These are phyloP conservation scores for Myrmecophaga tridactyla DNA, from an alignment of 2,113 vertebrate species.

Conservation along the genomic window DNA sequence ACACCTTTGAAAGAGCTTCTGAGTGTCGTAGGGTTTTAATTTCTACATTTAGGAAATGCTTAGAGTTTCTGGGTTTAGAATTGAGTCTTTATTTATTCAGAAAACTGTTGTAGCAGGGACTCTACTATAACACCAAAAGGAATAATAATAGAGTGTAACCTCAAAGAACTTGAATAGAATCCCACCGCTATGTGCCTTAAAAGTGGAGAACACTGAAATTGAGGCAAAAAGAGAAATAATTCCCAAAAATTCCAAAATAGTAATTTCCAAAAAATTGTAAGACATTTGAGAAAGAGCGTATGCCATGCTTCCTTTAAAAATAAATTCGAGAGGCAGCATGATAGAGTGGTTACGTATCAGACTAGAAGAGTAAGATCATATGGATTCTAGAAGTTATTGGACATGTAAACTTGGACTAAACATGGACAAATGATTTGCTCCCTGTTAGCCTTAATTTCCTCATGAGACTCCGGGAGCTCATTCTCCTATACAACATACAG, in stretches of 20 bases:
- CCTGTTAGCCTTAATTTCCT: neutral
- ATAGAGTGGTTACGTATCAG: neutral
- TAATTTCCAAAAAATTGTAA: neutral
- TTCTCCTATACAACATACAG: neutral
- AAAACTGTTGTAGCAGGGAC: neutral
- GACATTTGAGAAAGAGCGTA: neutral
- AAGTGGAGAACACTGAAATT: conserved; percentile 14
- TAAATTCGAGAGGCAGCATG: neutral
- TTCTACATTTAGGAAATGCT: neutral
- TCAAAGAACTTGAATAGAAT: neutral
- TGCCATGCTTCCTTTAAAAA: neutral
- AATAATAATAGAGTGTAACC: neutral
- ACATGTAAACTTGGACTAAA: neutral
- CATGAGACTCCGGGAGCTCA: too few species aligned
- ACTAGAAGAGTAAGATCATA: neutral
- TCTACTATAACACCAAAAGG: neutral
- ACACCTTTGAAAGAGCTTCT: neutral
- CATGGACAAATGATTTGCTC: neutral
- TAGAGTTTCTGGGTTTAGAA: neutral
- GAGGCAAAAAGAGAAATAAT: neutral
- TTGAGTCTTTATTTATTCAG: neutral
- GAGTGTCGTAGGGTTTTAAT: neutral
- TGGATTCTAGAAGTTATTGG: neutral
- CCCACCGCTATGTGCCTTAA: neutral
- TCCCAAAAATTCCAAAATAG: too few species aligned